Conservation (phyloP, 2,113 vertebrate genomes). For the Cygnus buccinator region DNA sequence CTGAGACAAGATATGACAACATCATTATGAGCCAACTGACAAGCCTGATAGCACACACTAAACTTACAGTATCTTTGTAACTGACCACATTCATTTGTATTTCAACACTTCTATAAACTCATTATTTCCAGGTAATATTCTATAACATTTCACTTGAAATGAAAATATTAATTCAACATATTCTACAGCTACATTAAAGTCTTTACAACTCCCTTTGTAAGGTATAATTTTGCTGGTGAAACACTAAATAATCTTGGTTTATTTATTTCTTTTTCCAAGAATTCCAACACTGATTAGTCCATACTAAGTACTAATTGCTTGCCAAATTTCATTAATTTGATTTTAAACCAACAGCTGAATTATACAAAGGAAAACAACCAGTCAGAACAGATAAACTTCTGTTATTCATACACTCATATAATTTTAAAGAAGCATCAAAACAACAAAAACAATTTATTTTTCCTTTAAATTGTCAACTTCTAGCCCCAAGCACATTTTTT, state of each 20-base stretch:
- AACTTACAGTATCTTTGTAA: not conserved
- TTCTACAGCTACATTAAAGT: not conserved
- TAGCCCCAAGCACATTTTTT: constrained; percentile 69
- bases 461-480: constrained; percentile 65
- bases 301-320: constrained; percentile 1
- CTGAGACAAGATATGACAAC: not conserved
- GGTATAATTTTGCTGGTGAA: not conserved
- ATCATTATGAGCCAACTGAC: not conserved
- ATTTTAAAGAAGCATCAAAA: constrained; percentile 16
- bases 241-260: not conserved
- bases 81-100: not conserved
- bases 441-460: constrained; percentile 45
- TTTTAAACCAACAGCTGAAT: constrained; percentile 30
- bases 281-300: not conserved
- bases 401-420: constrained; percentile 34
- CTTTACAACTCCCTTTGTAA: not conserved
- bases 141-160: not conserved
- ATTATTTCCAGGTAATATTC: not conserved
- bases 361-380: constrained; percentile 24
- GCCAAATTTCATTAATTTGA: constrained; percentile 46
- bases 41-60: not conserved
- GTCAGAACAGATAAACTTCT: constrained; percentile 34
- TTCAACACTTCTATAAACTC: not conserved
- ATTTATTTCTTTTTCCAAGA: not conserved
- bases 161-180: constrained; percentile 39